These are phyloP conservation scores for Prorops nasuta DNA, from an alignment of 1,140 invertebrate species.

Conservation along the genomic window DNA sequence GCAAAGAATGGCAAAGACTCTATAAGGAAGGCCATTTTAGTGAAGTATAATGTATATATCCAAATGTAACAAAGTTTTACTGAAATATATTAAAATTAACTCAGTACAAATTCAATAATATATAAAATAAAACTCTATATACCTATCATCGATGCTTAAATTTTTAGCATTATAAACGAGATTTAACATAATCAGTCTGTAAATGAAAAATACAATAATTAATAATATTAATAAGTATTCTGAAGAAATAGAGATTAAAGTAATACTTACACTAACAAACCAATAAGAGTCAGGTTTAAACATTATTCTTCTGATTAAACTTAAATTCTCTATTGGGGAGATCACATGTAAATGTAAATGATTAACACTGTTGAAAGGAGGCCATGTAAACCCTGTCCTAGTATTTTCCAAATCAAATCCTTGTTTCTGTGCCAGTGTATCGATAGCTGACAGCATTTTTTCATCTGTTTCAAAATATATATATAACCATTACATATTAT, in stretches of 20 bases:
- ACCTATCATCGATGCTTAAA: too few relatives aligned
- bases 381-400: slow-evolving; percentile 86
- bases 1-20: slow-evolving; percentile 72
- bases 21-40: slow-evolving; percentile 55
- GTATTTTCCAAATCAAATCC: slow-evolving; percentile 58
- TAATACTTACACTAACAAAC: slow-evolving; percentile 78
- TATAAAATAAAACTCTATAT: neutral
- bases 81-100: too few relatives aligned
- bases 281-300: slow-evolving; percentile 76
- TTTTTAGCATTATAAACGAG: slow-evolving; percentile 29
- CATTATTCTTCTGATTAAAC: slow-evolving; percentile 64
- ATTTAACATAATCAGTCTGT: slow-evolving; percentile 51
- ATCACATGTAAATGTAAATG: slow-evolving; percentile 90
- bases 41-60: slow-evolving; percentile 1
- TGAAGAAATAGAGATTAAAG: neutral
- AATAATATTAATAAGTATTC: neutral
- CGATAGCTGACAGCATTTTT: slow-evolving; percentile 61
- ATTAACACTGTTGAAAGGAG: slow-evolving; percentile 79
- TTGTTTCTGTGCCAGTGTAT: slow-evolving; percentile 58
- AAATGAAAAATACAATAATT: slow-evolving; percentile 20
- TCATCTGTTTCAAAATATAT: slow-evolving; percentile 61
- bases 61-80: too few relatives aligned
- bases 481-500: too few relatives aligned
- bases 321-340: slow-evolving; percentile 75
- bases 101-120: neutral